phyloP scores from a whole-genome alignment of 2,888 invertebrate genomes.

The Drosophila nigricruria region DNA sequence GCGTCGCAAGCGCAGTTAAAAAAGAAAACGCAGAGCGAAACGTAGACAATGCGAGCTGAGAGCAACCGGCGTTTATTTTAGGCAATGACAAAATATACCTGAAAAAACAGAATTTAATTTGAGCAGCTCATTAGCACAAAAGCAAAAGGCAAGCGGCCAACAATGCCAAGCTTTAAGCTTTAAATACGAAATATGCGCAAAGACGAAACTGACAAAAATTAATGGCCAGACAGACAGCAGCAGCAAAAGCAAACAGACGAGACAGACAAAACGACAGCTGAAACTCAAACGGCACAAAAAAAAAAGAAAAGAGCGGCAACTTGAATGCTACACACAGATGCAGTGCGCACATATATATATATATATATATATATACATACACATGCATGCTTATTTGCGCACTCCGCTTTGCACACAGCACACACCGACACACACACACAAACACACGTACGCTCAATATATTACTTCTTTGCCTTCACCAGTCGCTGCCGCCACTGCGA shows the following conservation, averaged over 20 bases:
- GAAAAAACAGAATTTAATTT: constrained; percentile 44
- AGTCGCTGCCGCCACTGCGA: constrained; percentile 23
- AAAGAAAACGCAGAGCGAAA: constrained; percentile 18
- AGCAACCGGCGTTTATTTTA: constrained; percentile 57
- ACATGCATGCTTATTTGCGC: constrained; percentile 66
- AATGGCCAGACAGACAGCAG: constrained; percentile 47
- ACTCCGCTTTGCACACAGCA: constrained; percentile 65
- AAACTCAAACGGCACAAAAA: constrained; percentile 56
- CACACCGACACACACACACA: constrained; percentile 34
- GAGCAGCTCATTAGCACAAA: constrained; percentile 57
- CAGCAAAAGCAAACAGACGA: constrained; percentile 65
- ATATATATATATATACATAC: constrained; percentile 28
- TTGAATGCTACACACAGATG: constrained; percentile 64
- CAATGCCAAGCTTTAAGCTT: constrained; percentile 68
- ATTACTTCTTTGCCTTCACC: constrained; percentile 63
- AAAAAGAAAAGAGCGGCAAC: constrained; percentile 75
- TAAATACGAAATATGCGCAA: constrained; percentile 43
- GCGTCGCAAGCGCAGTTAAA: constrained; percentile 45
- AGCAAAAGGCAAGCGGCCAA: constrained; percentile 24
- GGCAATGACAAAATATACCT: constrained; percentile 70
- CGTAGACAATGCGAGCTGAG: constrained; percentile 10
- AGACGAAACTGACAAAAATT: constrained; percentile 53
- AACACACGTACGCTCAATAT: constrained; percentile 39
- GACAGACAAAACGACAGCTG: constrained; percentile 64
- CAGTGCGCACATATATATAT: constrained; percentile 26